Conservation (phyloP, 2,113 vertebrate genomes). For the Entomyzon cyanotis region DNA sequence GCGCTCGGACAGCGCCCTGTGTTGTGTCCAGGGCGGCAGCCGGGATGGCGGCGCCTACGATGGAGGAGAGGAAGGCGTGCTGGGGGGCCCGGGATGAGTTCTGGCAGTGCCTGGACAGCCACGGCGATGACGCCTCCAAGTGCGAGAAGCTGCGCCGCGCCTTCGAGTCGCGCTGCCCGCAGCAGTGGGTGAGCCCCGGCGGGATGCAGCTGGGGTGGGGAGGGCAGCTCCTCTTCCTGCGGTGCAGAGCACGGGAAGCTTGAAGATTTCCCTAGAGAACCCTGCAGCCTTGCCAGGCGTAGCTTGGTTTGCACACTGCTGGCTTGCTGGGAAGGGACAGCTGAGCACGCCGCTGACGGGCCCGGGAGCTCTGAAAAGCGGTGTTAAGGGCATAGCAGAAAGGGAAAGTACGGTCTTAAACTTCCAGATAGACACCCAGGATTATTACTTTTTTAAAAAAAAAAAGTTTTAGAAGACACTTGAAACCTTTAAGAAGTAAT, state of each 20-base stretch:
- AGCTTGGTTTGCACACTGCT: accelerated
- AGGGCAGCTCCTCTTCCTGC: accelerated
- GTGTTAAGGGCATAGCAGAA: no score
- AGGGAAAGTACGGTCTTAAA: accelerated
- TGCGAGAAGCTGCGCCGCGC: slow-evolving; percentile 77
- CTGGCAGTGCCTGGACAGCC: slow-evolving; percentile 88
- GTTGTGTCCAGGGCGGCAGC: neutral
- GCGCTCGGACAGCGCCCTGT: neutral
- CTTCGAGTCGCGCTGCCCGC: slow-evolving; percentile 86
- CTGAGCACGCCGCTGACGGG: accelerated
- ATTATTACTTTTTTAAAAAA: neutral
- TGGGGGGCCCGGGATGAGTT: slow-evolving; percentile 87
- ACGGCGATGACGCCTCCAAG: slow-evolving; percentile 56
- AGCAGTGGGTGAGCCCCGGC: slow-evolving; percentile 84
- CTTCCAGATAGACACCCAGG: neutral
- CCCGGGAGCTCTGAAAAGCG: accelerated
- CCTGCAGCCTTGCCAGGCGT: accelerated
- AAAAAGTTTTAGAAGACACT: neutral
- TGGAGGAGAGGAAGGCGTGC: slow-evolving; percentile 83
- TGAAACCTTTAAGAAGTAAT: neutral
- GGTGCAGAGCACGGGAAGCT: accelerated
- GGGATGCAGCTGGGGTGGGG: accelerated
- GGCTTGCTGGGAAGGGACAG: no score
- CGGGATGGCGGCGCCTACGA: slow-evolving; percentile 85
- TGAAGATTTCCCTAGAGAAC: accelerated